Percentiles rank a stretch among this genome's conserved stretches.
Evolutionary conservation across 2,113 vertebrate genomes (phyloP).

Genomic region (Halcyon senegalensis): DNA sequence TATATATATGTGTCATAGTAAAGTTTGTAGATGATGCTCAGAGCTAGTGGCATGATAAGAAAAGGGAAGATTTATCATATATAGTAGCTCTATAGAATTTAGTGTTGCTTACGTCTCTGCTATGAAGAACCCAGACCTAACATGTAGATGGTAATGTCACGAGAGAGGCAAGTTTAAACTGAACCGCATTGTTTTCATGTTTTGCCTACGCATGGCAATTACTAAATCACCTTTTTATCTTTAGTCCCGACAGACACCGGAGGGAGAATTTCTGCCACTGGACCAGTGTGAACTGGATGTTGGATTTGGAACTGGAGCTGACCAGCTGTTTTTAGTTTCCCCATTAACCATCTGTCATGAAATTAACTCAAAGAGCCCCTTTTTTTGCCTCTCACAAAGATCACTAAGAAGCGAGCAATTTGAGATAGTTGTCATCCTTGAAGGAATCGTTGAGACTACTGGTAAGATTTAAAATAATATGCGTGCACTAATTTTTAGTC

Average conservation of each 20-base stretch:
- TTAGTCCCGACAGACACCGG: constrained; percentile 89
- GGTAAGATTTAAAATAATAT: constrained; percentile 66
- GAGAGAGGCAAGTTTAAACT: neutral
- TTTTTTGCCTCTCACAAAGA: constrained; percentile 89
- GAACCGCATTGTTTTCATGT: neutral
- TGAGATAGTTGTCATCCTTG: constrained; percentile 91
- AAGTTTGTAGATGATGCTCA: neutral
- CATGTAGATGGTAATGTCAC: neutral
- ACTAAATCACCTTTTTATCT: constrained; percentile 22
- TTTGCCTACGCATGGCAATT: neutral
- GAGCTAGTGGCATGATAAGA: neutral
- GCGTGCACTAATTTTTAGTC: neutral
- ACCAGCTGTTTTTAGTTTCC: constrained; percentile 90
- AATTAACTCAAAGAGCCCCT: constrained; percentile 87
- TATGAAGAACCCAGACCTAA: neutral
- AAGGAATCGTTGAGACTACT: constrained; percentile 91
- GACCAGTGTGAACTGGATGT: constrained; percentile 91
- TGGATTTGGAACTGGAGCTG: constrained; percentile 89
- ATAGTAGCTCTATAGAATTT: neutral
- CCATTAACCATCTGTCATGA: constrained; percentile 91
- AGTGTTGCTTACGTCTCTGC: neutral
- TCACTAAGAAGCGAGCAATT: constrained; percentile 87
- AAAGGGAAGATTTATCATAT: neutral
- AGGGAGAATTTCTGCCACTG: constrained; percentile 89
- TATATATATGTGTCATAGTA: neutral